Base-by-base conservation (phyloP, 2,888 invertebrate species). In the Acrobasis suavella region DNA sequence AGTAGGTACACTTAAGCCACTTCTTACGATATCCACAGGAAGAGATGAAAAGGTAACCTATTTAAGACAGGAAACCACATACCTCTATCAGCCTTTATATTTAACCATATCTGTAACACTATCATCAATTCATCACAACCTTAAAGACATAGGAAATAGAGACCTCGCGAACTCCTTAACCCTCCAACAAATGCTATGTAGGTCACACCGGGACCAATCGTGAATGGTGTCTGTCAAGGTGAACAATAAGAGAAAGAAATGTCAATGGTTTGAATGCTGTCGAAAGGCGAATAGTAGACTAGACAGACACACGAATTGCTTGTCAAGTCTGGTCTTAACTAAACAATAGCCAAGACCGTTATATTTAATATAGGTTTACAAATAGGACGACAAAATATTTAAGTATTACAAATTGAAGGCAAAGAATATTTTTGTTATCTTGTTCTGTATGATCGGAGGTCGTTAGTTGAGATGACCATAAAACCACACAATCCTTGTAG, bases 141-240 rank as follows among this genome's bases (percentile, higher is more conserved):
- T 56, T 56, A 17, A 10, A 42, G 22, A 42, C 22, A 51, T 42
- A 51, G 50, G 50, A 38, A 60, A 39, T 49, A 9, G 50, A 62
- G 46, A 51, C 58, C 58, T 60, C 52, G 58, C 56, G 51, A 64
- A 59, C 50, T 51, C 42, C 39, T 17, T n/a, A n/a, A 32, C 37
- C 58, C 42, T 9, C 14, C n/a, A 51, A 38, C 49, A 38, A 55
- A 59, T 38, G 50, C 46, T 66, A 61, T 62, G 37, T 16, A 52
- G 62, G 52, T 46, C 37, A 51, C 51, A 37, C 67, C 72, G 73
- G 73, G 69, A 69, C 76, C 59, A 67, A 72, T 76, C 66, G 71
- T 76, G 73, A 75, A 76, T 73, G 64, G 63, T 60, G 54, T 52
- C 50, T 67, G 64, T 69, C 71, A 70, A 72, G 67, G 72, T 62